Conservation (phyloP, 2,888 invertebrate genomes). For the Synanthedon myopaeformis region DNA sequence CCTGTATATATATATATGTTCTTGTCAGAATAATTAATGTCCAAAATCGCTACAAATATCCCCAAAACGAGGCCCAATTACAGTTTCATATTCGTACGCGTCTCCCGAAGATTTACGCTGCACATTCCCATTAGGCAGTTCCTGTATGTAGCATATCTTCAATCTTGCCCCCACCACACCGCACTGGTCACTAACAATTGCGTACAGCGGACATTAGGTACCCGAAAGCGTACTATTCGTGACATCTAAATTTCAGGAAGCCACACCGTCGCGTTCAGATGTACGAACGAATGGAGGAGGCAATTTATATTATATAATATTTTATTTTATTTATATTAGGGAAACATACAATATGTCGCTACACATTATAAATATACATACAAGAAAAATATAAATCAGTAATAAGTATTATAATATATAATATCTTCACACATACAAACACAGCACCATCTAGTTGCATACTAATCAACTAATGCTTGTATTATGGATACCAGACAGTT, state of each 20-base stretch:
- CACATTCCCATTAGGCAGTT: conserved; percentile 18
- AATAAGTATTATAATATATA: too few relatives aligned
- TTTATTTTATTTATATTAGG: too few relatives aligned
- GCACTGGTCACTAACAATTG: conserved; percentile 51
- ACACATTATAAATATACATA: too few relatives aligned
- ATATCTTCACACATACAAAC: too few relatives aligned
- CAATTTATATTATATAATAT: too few relatives aligned
- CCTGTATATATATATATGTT: too few relatives aligned
- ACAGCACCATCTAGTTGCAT: too few relatives aligned
- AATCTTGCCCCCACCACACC: conserved; percentile 24
- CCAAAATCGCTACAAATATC: background rate
- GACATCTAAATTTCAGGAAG: conserved; percentile 68
- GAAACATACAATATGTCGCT: too few relatives aligned
- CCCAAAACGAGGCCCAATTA: conserved; percentile 3
- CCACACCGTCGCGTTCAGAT: conserved; percentile 30
- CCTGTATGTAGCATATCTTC: conserved; percentile 4
- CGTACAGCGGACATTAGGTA: conserved; percentile 47
- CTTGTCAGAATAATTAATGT: too few relatives aligned
- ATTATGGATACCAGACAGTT: too few relatives aligned
- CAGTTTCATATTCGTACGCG: background rate
- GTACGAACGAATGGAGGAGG: background rate
- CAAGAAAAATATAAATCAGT: too few relatives aligned
- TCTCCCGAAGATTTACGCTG: background rate
- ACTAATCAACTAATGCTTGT: too few relatives aligned
- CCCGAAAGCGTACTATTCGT: conserved; percentile 53